Evolutionary conservation across 1,140 invertebrate genomes (phyloP).

Genomic region (Drosophila obscura): DNA sequence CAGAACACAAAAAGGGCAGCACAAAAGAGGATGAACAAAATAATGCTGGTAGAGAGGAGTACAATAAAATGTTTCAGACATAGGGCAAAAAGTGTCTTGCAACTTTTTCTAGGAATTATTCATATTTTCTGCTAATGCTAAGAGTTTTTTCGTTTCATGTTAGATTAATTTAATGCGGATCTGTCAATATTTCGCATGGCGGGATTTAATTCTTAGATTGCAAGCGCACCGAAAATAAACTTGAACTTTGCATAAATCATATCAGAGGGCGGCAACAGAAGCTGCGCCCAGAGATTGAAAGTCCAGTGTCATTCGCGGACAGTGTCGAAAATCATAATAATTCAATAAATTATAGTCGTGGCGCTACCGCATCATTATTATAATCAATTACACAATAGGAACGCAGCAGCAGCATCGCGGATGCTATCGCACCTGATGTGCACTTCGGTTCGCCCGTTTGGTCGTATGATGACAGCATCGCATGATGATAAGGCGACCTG

Average conservation of each 20-base stretch:
- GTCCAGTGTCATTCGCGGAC: slow-evolving; percentile 23
- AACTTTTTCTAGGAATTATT: too few species aligned
- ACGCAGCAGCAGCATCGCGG: slow-evolving; percentile 5
- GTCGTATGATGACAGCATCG: slow-evolving; percentile 5
- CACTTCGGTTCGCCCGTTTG: background rate
- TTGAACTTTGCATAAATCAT: slow-evolving; percentile 7
- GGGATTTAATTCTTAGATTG: background rate
- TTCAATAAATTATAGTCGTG: slow-evolving; percentile 11
- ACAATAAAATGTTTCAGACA: too few species aligned
- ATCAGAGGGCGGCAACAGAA: slow-evolving; percentile 7
- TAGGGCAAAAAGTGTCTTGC: too few species aligned
- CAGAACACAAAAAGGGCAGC: too few species aligned
- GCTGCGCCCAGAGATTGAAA: background rate
- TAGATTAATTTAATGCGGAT: too few species aligned
- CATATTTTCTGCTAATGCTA: too few species aligned
- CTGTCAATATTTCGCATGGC: too few species aligned
- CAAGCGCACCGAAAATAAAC: slow-evolving; percentile 1
- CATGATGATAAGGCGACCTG: slow-evolving; percentile 3
- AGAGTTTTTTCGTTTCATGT: too few species aligned
- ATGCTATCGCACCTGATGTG: too few species aligned
- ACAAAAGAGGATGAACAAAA: too few species aligned
- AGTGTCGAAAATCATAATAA: slow-evolving; percentile 30
- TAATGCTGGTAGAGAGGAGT: too few species aligned
- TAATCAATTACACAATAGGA: slow-evolving; percentile 37
- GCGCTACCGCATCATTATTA: slow-evolving; percentile 2